Percentiles rank a stretch among this genome's conserved stretches.
Evolutionary conservation across 1,140 invertebrate species (phyloP).

Genomic region (Pantala flavescens): DNA sequence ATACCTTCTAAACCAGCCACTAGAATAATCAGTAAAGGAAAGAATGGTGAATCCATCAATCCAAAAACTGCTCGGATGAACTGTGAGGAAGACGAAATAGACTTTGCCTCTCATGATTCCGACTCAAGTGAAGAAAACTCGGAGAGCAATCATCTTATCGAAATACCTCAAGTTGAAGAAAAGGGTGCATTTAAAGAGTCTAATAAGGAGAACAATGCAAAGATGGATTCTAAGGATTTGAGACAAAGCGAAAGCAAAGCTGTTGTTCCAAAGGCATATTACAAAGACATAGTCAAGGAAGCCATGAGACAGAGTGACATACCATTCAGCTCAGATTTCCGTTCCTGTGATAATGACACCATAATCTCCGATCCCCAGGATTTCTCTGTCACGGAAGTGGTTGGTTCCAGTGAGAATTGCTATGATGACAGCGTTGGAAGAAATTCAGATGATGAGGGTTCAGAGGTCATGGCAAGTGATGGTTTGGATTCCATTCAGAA

Average conservation of each 20-base stretch:
- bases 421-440: background rate
- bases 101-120: background rate
- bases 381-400: background rate
- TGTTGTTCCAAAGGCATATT: background rate
- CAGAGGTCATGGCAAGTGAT: background rate
- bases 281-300: constrained; percentile 14
- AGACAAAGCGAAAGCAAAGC: background rate
- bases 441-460: background rate
- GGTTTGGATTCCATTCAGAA: background rate
- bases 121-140: background rate
- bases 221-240: too few relatives aligned
- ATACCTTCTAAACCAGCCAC: background rate
- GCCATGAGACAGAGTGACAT: constrained; percentile 15
- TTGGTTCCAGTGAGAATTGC: background rate
- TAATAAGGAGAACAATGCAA: constrained; percentile 1
- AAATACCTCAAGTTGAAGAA: background rate
- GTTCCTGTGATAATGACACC: background rate
- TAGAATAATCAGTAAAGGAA: background rate
- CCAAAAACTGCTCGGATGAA: background rate
- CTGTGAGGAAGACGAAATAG: background rate
- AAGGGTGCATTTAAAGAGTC: background rate
- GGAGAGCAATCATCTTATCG: background rate
- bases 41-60: background rate
- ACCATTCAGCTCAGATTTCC: background rate
- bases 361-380: background rate